Base-by-base conservation (phyloP, 2,113 vertebrate species). In the Tragelaphus scriptus region DNA sequence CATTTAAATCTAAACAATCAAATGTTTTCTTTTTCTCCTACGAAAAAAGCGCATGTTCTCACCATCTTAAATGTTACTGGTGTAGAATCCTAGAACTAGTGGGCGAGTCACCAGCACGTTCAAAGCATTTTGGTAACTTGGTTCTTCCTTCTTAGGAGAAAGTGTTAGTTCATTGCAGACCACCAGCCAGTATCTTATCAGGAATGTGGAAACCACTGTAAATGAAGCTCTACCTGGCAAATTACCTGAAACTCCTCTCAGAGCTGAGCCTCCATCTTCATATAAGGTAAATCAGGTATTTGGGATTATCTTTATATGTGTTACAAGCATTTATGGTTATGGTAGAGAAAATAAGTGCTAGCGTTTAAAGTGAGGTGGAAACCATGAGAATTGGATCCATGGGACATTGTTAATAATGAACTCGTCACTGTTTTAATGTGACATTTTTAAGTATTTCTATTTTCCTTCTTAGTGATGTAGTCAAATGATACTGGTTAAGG, bases 151-250 rank as follows among this genome's bases (percentile, higher is more conserved):
- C 96, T 87, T 85, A 98, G 97, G 84, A 97, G 99, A 99, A 94
- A 98, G 98, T 90, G 99, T 98, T 96, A 98, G 99, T 95, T 98
- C 99, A 5, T 97, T 99, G 77, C 99, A 99, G 94, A 99, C 99
- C 92, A 99, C 99, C 92, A 99, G 99, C 97, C 99, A 99, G 97
- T 99, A 99, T 94, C 99, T 99, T 12, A 94, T 99, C 68, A 98
- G 98, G 97, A 99, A 99, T 86, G 99, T 98, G 7, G 99, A 99
- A 95, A 99, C 99, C 80, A 99, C 99, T 3, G 98, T 99, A 96
- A 99, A 99, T 88, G 99, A 99, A 98, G 99, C 99, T 1, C 98
- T 99, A 71, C 99, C 99, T 23, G 99, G 99, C 56, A 99, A 99
- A 95, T 99, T 99, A 95, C 99, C 99, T 0, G 99, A 99, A 98